Evolutionary conservation across 2,888 invertebrate genomes (phyloP), one percentile per base, ranked within the genome.

Genomic region (Xestia sexstrigata): DNA sequence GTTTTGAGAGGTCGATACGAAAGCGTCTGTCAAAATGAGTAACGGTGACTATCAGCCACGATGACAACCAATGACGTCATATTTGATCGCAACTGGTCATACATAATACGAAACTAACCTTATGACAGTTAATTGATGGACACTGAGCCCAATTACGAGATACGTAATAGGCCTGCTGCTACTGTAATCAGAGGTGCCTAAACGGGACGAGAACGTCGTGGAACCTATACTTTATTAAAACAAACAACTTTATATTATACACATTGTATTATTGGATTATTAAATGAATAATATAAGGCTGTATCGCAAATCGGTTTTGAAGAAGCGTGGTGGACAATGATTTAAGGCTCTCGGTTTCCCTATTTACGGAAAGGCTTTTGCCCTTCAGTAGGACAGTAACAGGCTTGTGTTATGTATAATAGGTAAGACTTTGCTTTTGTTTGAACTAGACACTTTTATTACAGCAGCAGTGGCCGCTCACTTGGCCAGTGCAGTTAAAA

Each of bases 401-500:
- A 63, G 35, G 11, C 11, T n/a, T 62, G 11, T 62, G 9, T 35
- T 35, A 23, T 23, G 20, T 35, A 35, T 78, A 79, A 52, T 35
- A 35, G 35, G 9, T 55, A 62, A 0, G 15, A 73, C 4, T 75
- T 66, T 42, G 58, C 49, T 20, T 39, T 49, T 39, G 45, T 42
- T 42, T 47, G 52, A 76, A 35, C 17, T 74, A 78, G 58, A 65
- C 42, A 35, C 78, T 72, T 67, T 76, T 63, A 11, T 60, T 67
- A 71, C 94, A 94, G 20, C 78, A 74, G 78, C 94, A 94, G 26
- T 74, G 90, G 1, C 93, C 93, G n/a, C 74, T 90, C 0, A 92
- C 90, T 30, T 90, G 88, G 0, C 93, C 94, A 3, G 90, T 89
- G 70, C 94, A 94, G 47, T 82, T 83, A 47, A 90, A 90, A 20